These are phyloP conservation scores for Colletes collaris DNA, from an alignment of 2,888 invertebrate genomes.

Conservation along the genomic window DNA sequence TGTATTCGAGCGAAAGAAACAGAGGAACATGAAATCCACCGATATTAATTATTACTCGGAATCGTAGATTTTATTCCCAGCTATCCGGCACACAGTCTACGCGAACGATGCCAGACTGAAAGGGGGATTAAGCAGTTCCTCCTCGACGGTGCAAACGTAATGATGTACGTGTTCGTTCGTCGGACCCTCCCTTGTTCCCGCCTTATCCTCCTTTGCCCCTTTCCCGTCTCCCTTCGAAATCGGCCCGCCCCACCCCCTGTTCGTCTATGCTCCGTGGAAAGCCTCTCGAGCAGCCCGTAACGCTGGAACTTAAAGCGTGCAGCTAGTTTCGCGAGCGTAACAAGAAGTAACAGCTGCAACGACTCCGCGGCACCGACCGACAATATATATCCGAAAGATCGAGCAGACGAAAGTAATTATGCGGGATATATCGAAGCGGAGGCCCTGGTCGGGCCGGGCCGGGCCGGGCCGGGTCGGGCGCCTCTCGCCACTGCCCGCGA, in stretches of 20 bases:
- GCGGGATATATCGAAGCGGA: conserved; percentile 75
- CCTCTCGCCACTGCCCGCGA: conserved; percentile 22
- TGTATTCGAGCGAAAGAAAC: background rate
- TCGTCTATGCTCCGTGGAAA: conserved; percentile 29
- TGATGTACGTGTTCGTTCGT: conserved; percentile 63
- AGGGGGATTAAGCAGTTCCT: conserved; percentile 58
- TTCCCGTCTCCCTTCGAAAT: conserved; percentile 37
- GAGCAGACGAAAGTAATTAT: conserved; percentile 76
- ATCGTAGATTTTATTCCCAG: conserved; percentile 18
- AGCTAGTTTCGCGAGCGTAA: conserved; percentile 69
- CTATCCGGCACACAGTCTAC: background rate
- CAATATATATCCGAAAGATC: conserved; percentile 67
- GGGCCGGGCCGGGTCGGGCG: background rate
- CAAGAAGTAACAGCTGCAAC: conserved; percentile 75
- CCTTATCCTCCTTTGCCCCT: conserved; percentile 33
- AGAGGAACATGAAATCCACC: background rate
- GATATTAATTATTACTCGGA: conserved; percentile 17
- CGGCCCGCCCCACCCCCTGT: conserved; percentile 30
- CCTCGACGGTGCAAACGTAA: conserved; percentile 61
- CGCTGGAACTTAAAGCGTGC: conserved; percentile 61
- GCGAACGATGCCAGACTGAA: conserved; percentile 42
- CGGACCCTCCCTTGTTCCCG: conserved; percentile 42
- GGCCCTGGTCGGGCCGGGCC: conserved; percentile 11
- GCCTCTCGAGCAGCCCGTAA: conserved; percentile 38
- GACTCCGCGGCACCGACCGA: conserved; percentile 56